Evolutionary conservation across 53 echinoderm and acorn worm species (phyloP), one percentile per base, ranked within the genome.

Genomic region (Holothuria scabra): DNA sequence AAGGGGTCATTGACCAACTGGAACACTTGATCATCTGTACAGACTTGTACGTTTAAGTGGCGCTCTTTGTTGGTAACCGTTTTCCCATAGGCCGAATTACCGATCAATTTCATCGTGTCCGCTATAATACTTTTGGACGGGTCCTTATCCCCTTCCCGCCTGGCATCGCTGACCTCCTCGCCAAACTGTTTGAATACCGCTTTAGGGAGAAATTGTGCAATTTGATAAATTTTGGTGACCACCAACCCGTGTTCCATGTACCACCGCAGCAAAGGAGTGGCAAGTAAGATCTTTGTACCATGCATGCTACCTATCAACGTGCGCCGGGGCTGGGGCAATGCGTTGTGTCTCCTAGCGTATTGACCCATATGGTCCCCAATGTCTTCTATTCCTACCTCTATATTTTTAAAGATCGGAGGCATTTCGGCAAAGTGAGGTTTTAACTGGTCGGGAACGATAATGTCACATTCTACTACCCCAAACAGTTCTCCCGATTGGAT

Each of bases 31-130:
- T 35, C 35, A 35, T 35, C 35, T 35, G 35, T 3, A 6, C 3
- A 35, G 35, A 35, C 35, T 35, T 61, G 4, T 22, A 61, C 62
- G 2, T 22, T 26, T 24, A 61, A 4, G 35, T 88, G 84, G 62
- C 26, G 32, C 13, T 30, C 64, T 28, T 84, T 84, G 33, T 88
- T 84, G 44, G 88, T 83, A 3, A 88, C 75, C 1, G 78, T 88
- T 59, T 83, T 88, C 2, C 88, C 88, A 20, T 88, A 91, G 25
- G 91, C 80, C 0, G 88, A 88, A 31, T 86, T 90, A 4, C 91
- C 86, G 7, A 90, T 82, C 34, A 90, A 46, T 66, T 89, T 89
- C 80, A 89, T 91, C 35, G 81, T 90, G 31, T 90, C 89, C 2
- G 91, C 84, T 1, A 86, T 81, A 57, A 86, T 81, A 16, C 32